Percentiles rank a stretch among this genome's conserved stretches.
phyloP scores from a whole-genome alignment of 2,797 vertebrate species.

The Periophthalmus magnuspinnatus region DNA sequence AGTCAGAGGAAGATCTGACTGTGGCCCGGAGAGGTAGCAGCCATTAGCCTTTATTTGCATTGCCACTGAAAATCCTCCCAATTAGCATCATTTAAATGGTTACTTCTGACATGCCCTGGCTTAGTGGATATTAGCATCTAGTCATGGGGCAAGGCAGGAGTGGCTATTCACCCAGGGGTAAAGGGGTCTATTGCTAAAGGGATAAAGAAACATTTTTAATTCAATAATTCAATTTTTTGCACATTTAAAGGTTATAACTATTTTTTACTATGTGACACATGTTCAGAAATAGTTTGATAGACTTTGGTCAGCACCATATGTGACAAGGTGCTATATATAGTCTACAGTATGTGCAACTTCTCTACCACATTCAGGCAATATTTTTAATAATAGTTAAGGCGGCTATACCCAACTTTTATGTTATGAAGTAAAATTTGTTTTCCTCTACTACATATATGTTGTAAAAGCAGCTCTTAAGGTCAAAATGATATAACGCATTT shows the following conservation, averaged over 20 bases:
- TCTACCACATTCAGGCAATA: too few species aligned
- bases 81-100: constrained; percentile 59
- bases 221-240: not conserved
- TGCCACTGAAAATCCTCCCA: constrained; percentile 52
- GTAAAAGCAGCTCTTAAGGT: too few species aligned
- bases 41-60: constrained; percentile 65
- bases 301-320: too few species aligned
- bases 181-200: not conserved
- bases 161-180: constrained; percentile 23
- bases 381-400: too few species aligned
- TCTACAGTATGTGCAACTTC: too few species aligned
- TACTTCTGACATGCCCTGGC: constrained; percentile 50
- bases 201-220: not conserved
- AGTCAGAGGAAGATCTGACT: constrained; percentile 37
- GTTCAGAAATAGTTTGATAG: not conserved
- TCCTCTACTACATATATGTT: too few species aligned
- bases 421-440: too few species aligned
- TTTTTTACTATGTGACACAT: not conserved
- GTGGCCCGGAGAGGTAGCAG: constrained; percentile 55
- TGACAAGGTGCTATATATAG: too few species aligned
- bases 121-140: constrained; percentile 38
- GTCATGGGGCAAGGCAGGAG: constrained; percentile 22
- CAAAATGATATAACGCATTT: too few species aligned
- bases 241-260: not conserved
- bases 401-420: too few species aligned